Evolutionary conservation across 2,888 invertebrate genomes (phyloP), one percentile per base, ranked within the genome.

Genomic region (Ichneumoninae sp.): DNA sequence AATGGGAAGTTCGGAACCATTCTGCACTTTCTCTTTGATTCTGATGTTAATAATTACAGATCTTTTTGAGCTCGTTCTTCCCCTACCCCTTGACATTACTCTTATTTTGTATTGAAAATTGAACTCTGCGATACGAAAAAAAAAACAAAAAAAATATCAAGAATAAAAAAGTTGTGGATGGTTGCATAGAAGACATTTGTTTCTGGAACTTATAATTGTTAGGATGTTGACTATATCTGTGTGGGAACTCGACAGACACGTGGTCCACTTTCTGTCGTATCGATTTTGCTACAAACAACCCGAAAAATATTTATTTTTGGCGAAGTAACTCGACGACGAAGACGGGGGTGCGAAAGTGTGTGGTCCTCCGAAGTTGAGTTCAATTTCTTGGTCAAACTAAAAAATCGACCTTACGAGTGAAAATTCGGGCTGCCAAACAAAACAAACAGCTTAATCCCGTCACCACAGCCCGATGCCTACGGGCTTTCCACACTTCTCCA

Each of bases 401-500:
- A 62, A 33, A 16, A 62, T 62, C 30, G n/a, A 33, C 33, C n/a
- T 16, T 5, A 7, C 30, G 33, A 16, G 30, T 16, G 16, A 30
- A 62, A 30, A n/a, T 62, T 62, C 33, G 33, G 0, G 5, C 1
- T 6, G 33, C 2, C 62, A 30, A 30, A 5, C 33, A 33, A 62
- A 62, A 33, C n/a, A 22, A 33, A 62, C 30, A 33, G 30, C 62
- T 62, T 16, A n/a, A 62, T 62, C 30, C 33, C n/a, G 62, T 62
- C 30, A n/a, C 26, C 19, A 22, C 6, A 47, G 44, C 22, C 36
- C 47, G 30, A 70, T 33, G 75, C 66, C 65, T 40, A 44, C 75
- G 60, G 50, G 62, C 65, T 75, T 71, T 62, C 33, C 62, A 62
- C 26, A 66, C 36, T 62, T n/a, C 19, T 7, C 30, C 47, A 22